These are phyloP conservation scores for Brachionus sp. DNA, from an alignment of 1,140 invertebrate genomes.

Conservation along the genomic window DNA sequence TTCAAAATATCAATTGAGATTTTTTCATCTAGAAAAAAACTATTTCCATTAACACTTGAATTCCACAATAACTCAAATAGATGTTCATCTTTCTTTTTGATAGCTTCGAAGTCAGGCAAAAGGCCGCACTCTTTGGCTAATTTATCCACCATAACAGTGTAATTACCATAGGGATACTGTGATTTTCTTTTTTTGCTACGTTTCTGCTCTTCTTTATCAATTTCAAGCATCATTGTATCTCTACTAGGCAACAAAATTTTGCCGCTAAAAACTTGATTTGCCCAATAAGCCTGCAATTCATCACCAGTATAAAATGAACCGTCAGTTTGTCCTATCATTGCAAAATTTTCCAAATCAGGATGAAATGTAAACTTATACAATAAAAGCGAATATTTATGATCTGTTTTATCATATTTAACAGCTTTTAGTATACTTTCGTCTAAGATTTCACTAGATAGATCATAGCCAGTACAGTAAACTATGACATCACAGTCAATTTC, in stretches of 20 bases:
- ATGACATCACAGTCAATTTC: neutral
- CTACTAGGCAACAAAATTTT: neutral
- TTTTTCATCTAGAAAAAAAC: neutral
- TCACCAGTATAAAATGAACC: neutral
- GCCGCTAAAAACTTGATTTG: constrained; percentile 3
- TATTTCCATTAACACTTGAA: neutral
- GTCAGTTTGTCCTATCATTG: neutral
- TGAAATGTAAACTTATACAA: constrained; percentile 14
- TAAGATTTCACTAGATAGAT: neutral
- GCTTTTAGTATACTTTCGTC: neutral
- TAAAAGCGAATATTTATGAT: constrained; percentile 3
- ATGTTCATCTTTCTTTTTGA: neutral
- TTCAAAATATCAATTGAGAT: neutral
- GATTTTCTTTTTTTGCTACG: neutral
- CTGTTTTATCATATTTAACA: neutral
- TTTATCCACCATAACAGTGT: neutral
- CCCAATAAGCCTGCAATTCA: constrained; percentile 41
- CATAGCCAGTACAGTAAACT: constrained; percentile 41
- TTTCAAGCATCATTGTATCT: neutral
- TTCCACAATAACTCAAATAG: constrained; percentile 42
- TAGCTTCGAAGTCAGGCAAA: constrained; percentile 17
- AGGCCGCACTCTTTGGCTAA: constrained; percentile 12
- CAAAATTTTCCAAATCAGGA: constrained; percentile 24
- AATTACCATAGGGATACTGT: constrained; percentile 34
- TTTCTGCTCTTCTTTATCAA: neutral